Evolutionary conservation across 2,797 vertebrate genomes (phyloP).

Genomic region (Agapornis canus): DNA sequence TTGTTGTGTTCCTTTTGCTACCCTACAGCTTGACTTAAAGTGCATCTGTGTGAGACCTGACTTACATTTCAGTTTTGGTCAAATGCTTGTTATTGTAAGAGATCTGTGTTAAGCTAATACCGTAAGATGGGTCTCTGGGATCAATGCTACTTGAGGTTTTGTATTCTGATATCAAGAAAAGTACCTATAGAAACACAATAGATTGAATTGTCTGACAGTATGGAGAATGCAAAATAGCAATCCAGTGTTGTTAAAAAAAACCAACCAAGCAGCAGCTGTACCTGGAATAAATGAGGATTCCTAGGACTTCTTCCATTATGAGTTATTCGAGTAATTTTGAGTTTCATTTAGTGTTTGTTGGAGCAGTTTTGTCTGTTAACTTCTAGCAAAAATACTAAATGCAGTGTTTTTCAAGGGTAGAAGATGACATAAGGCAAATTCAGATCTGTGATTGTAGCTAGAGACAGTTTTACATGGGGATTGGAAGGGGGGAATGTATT

Average conservation of each 20-base stretch:
- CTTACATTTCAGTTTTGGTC: background rate
- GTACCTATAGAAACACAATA: background rate
- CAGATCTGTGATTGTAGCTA: background rate
- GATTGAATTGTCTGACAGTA: background rate
- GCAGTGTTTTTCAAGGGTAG: background rate
- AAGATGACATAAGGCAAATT: background rate
- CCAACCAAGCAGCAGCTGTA: fast-evolving
- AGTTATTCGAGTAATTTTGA: background rate
- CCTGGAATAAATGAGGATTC: background rate
- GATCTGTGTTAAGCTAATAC: background rate
- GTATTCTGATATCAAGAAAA: background rate
- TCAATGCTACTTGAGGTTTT: background rate
- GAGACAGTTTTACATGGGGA: background rate
- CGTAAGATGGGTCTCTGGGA: background rate
- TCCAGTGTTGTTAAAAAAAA: background rate
- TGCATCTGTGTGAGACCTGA: background rate
- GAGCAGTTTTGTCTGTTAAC: background rate
- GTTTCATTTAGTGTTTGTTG: background rate
- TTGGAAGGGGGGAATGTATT: background rate
- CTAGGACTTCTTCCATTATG: background rate
- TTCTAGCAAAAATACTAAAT: background rate
- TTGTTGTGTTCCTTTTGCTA: background rate
- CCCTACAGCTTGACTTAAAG: background rate
- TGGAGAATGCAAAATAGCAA: background rate
- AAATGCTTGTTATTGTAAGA: background rate